Evolutionary conservation across 2,113 vertebrate genomes (phyloP), one percentile per base, ranked within the genome.

Genomic region (Pygoscelis antarcticus): DNA sequence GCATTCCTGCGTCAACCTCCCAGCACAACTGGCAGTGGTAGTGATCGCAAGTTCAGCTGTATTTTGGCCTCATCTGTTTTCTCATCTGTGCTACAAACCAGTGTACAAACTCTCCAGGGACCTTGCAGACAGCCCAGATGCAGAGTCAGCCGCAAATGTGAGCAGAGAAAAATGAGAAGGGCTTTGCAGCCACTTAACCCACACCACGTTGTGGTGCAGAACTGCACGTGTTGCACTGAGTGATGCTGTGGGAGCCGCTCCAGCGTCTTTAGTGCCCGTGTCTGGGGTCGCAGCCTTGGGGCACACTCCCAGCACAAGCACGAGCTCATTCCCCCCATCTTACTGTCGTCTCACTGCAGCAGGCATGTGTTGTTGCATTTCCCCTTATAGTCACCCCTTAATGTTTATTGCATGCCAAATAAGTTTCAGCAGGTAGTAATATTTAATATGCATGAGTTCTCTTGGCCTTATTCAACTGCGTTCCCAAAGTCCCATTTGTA

Each of bases 11-110:
- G 0, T 38, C 52, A 58, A 32, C 89, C 34, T 62, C 55, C 84
- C 65, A 34, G 81, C 70, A 44, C 58, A 20, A n/a, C 29, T 25
- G 57, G 83, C 42, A 30, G 32, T 3, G 36, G 47, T 16, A 23
- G 47, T 1, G 11, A 38, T 70, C 1, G 0, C 55, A 40, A 38
- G 51, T 84, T 82, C 89, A 84, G 81, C 84, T 47, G 23, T 12
- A 18, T 82, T 89, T 89, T 91, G 87, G 65, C 91, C 61, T 89
- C 93, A 72, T 95, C 87, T 91, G 29, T 71, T 96, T 95, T 34
- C 51, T 47, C 21, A 1, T 81, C 83, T 55, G 69, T 2, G 0
- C 74, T 68, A 20, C 89, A 84, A 47, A 83, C 71, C 76, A 9
- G 60, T 44, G 34, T 19, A 34, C 38, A 79, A 44, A 65, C 58